A percentile compares a stretch with the other conserved stretches of the same genome.
These are phyloP conservation scores for Halictus rubicundus DNA, from an alignment of 1,140 invertebrate species.

Conservation along the genomic window DNA sequence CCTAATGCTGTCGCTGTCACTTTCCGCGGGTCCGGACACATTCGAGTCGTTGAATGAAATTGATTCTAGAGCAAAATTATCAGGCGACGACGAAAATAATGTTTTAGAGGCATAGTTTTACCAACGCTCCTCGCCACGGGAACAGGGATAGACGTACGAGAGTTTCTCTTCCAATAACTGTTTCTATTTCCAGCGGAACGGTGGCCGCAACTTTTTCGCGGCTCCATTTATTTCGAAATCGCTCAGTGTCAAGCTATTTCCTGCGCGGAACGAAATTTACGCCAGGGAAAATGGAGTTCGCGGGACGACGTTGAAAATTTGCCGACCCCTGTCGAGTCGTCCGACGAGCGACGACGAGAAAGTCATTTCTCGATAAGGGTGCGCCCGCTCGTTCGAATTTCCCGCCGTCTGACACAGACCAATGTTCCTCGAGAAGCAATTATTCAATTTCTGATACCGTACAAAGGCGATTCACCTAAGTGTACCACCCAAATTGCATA, in stretches of 20 bases:
- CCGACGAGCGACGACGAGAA: neutral
- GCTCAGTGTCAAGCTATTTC: slow-evolving; percentile 41
- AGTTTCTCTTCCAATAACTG: slow-evolving; percentile 11
- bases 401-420: too few relatives aligned
- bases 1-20: neutral
- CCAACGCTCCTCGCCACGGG: neutral
- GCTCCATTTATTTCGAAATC: slow-evolving; percentile 44
- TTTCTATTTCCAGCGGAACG: slow-evolving; percentile 20
- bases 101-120: slow-evolving; percentile 1
- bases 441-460: too few relatives aligned
- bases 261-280: slow-evolving; percentile 42
- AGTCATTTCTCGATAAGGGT: neutral
- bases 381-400: neutral
- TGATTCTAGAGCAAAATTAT: neutral
- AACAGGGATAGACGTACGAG: neutral
- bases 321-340: neutral
- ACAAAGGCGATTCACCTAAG: too few relatives aligned
- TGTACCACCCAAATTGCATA: too few relatives aligned
- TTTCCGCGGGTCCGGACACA: neutral
- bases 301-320: slow-evolving; percentile 25
- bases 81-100: neutral
- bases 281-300: slow-evolving; percentile 34
- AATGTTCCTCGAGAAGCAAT: too few relatives aligned
- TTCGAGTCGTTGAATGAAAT: neutral
- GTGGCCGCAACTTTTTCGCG: slow-evolving; percentile 24